These are phyloP conservation scores for Acronicta leporina DNA, from an alignment of 2,888 invertebrate genomes.

Conservation along the genomic window DNA sequence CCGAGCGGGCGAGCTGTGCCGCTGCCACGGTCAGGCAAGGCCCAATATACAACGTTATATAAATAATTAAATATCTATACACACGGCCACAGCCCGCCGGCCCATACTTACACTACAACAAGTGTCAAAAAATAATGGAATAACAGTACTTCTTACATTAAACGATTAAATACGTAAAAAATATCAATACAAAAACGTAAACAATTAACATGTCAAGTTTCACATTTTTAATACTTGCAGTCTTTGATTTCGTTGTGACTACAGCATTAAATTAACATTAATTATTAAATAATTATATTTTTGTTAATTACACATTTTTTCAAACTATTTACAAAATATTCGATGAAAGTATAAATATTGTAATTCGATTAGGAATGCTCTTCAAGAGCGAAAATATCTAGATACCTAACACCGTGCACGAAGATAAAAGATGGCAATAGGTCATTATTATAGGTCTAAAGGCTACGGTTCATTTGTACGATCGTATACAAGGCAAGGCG, in stretches of 20 bases:
- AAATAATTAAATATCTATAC: constrained; percentile 35
- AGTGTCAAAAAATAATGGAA: constrained; percentile 86
- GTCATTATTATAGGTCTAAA: constrained; percentile 14
- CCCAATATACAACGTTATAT: constrained; percentile 38
- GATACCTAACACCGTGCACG: constrained; percentile 78
- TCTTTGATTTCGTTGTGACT: constrained; percentile 89
- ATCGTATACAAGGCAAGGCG: constrained; percentile 28
- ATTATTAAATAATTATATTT: constrained; percentile 39
- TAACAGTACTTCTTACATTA: constrained; percentile 74
- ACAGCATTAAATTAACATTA: constrained; percentile 77
- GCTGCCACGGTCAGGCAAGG: not conserved
- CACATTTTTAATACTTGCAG: constrained; percentile 81
- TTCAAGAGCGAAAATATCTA: constrained; percentile 75
- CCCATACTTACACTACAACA: constrained; percentile 70
- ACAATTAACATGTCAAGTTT: constrained; percentile 76
- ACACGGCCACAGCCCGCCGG: constrained; percentile 28
- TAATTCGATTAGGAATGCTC: constrained; percentile 81
- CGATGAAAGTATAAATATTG: constrained; percentile 73
- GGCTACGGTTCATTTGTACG: constrained; percentile 30
- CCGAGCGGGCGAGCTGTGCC: constrained; percentile 16
- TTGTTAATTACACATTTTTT: constrained; percentile 46
- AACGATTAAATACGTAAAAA: constrained; percentile 82
- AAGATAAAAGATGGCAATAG: constrained; percentile 75
- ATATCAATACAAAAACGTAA: constrained; percentile 69
- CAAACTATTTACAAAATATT: constrained; percentile 83